phyloP scores from a whole-genome alignment of 2,113 vertebrate species.

The Siphamia tubifer region DNA sequence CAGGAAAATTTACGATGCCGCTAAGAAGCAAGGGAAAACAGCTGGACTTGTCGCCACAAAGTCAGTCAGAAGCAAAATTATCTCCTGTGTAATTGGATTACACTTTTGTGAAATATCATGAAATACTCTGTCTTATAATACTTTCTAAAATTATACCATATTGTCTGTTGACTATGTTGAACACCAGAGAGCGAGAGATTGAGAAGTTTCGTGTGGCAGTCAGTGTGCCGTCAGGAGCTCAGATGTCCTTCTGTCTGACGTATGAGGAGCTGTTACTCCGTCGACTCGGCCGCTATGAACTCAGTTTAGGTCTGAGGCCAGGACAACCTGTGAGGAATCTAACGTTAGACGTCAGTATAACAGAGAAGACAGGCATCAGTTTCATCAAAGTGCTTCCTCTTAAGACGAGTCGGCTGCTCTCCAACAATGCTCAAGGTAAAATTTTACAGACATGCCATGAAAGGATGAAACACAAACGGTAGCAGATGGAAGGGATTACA shows the following conservation, averaged over 20 bases:
- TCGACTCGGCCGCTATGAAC: conserved; percentile 81
- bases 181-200: conserved; percentile 78
- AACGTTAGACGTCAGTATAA: conserved; percentile 78
- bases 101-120: no score
- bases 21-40: conserved; percentile 83
- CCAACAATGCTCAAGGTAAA: conserved; percentile 72
- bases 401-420: conserved; percentile 70
- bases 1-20: conserved; percentile 87
- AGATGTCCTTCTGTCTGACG: conserved; percentile 74
- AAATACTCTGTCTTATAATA: no score
- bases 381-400: conserved; percentile 81
- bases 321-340: conserved; percentile 80
- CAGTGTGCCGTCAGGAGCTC: conserved; percentile 75
- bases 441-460: neutral
- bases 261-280: conserved; percentile 83
- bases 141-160: no score
- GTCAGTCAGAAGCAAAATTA: conserved; percentile 62
- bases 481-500: no score
- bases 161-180: neutral
- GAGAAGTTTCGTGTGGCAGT: conserved; percentile 84
- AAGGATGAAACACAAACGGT: no score
- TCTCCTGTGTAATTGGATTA: neutral
- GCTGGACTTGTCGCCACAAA: conserved; percentile 85
- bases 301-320: conserved; percentile 78
- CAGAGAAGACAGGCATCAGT: conserved; percentile 79